A percentile compares a stretch with the other conserved stretches of the same genome.
Conservation (phyloP, 2,113 vertebrate genomes). For the Oreotrochilus melanogaster region DNA sequence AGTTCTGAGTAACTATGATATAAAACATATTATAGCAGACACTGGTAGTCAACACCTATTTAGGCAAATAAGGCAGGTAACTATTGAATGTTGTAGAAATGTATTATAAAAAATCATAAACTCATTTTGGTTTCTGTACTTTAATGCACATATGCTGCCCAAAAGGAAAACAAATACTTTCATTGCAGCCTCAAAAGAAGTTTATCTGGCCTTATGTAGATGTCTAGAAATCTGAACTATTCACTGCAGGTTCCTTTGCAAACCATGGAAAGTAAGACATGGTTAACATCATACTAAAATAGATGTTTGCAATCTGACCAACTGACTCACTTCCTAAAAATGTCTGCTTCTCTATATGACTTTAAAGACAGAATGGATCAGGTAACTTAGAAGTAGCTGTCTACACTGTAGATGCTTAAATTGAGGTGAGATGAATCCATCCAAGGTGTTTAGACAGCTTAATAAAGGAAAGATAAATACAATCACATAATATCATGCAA, state of each 20-base stretch:
- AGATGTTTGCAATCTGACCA: not conserved
- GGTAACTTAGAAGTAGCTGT: not conserved
- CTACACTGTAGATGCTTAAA: not conserved
- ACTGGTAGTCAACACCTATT: not conserved
- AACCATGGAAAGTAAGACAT: not conserved
- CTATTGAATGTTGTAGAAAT: not conserved
- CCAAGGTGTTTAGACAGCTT: conserved; percentile 20
- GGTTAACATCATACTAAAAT: not conserved
- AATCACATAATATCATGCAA: conserved; percentile 12
- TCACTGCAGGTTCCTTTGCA: not conserved
- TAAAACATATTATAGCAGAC: not conserved
- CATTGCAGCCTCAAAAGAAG: not conserved
- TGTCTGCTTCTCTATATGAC: not conserved
- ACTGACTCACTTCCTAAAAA: not conserved
- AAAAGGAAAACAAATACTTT: not conserved
- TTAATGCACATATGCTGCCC: not conserved
- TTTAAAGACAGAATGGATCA: not conserved
- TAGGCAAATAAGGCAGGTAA: not conserved
- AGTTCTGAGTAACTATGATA: not conserved
- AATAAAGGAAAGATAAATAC: conserved; percentile 53
- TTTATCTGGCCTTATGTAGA: not conserved
- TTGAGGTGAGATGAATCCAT: not conserved
- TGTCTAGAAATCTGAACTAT: not conserved
- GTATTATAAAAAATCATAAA: not conserved
- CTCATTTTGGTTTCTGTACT: conserved; percentile 14